A percentile compares a stretch with the other conserved stretches of the same genome.
These are phyloP conservation scores for Xiphias gladius DNA, from an alignment of 2,113 vertebrate genomes.

Conservation along the genomic window DNA sequence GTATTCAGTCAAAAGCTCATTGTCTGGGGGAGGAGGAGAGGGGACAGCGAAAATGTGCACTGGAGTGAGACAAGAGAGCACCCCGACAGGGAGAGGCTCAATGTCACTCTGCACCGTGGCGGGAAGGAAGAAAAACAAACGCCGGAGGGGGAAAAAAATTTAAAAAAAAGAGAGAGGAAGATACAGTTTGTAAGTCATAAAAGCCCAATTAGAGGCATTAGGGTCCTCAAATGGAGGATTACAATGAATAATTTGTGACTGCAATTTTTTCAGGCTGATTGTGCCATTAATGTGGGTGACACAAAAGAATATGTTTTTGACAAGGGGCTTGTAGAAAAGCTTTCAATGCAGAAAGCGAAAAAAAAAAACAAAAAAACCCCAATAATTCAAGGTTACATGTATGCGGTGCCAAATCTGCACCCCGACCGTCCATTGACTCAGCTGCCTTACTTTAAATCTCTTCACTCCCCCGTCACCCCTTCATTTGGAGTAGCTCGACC, in stretches of 20 bases:
- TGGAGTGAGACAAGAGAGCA: slow-evolving; percentile 83
- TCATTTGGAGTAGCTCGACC: slow-evolving; percentile 69
- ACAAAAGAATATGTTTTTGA: slow-evolving; percentile 58
- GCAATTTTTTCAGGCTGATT: slow-evolving; percentile 71
- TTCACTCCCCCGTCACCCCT: slow-evolving; percentile 60
- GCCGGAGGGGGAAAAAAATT: slow-evolving; percentile 62
- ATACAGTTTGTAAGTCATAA: slow-evolving; percentile 81
- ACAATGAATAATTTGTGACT: slow-evolving; percentile 77
- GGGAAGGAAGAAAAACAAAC: slow-evolving; percentile 81
- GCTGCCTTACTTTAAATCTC: slow-evolving; percentile 74
- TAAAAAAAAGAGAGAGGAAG: slow-evolving; percentile 54
- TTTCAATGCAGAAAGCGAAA: slow-evolving; percentile 57
- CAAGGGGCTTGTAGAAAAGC: slow-evolving; percentile 48
- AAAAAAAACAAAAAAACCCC: slow-evolving; percentile 25
- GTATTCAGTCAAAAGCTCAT: slow-evolving; percentile 83
- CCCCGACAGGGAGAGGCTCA: slow-evolving; percentile 83
- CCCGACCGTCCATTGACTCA: slow-evolving; percentile 69
- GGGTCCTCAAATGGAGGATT: slow-evolving; percentile 73
- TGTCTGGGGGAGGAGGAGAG: slow-evolving; percentile 69
- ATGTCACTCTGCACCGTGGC: slow-evolving; percentile 78
- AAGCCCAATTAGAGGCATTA: slow-evolving; percentile 82
- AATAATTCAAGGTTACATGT: slow-evolving; percentile 78
- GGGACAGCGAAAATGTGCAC: slow-evolving; percentile 81
- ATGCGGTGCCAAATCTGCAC: slow-evolving; percentile 51
- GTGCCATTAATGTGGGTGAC: slow-evolving; percentile 70